These are phyloP conservation scores for Oxyura jamaicensis DNA, from an alignment of 2,113 vertebrate species.

Conservation along the genomic window DNA sequence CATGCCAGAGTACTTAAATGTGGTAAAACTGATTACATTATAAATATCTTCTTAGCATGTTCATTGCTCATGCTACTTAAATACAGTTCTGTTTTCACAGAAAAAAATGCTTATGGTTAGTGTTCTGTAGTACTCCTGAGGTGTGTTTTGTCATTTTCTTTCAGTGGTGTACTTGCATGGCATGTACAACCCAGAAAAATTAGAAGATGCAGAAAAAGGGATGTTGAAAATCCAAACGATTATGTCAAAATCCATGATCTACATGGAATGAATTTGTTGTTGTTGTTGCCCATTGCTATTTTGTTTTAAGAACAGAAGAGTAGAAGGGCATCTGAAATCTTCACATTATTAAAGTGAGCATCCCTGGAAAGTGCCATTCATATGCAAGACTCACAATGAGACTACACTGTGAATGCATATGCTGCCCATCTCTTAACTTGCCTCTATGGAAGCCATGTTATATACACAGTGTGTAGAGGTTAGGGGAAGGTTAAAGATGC, in stretches of 20 bases:
- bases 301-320: not conserved
- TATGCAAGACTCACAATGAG: rapidly evolving
- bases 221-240: not conserved
- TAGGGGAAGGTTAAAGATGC: not conserved
- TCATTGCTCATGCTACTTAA: not conserved
- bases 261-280: not conserved
- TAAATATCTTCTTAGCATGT: not conserved
- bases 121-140: not conserved
- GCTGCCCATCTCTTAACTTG: not conserved
- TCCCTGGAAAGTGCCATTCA: not conserved
- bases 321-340: not conserved
- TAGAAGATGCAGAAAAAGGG: not conserved
- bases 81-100: not conserved
- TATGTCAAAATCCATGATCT: not conserved
- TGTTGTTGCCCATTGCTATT: rapidly evolving
- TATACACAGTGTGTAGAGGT: not conserved
- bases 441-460: not conserved
- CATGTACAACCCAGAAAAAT: not conserved
- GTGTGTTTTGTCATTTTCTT: not conserved
- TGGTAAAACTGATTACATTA: conserved; percentile 18
- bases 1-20: not conserved
- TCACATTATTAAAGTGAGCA: not conserved
- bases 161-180: not conserved
- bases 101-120: not conserved
- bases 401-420: not conserved